These are phyloP conservation scores for Natrix natrix DNA, from an alignment of 2,797 vertebrate genomes.

Conservation along the genomic window DNA sequence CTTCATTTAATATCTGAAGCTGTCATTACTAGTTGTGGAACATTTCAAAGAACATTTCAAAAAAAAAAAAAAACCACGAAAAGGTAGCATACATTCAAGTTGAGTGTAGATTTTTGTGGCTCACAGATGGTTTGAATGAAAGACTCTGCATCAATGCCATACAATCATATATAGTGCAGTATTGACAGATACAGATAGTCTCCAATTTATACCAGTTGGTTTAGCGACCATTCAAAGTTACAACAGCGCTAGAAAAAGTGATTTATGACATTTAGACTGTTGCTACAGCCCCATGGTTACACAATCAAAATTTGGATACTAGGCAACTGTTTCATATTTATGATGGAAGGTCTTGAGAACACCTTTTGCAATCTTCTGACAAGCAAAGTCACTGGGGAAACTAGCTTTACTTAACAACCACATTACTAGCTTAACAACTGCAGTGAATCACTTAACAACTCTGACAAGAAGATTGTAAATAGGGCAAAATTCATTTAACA, in stretches of 20 bases:
- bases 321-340: not conserved
- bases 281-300: not conserved
- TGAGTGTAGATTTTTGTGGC: not conserved
- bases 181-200: not conserved
- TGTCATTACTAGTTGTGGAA: conserved; percentile 2
- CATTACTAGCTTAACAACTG: not conserved
- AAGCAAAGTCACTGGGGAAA: not conserved
- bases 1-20: conserved; percentile 16
- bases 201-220: not conserved
- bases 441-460: not conserved
- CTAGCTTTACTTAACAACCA: not conserved
- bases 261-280: not conserved
- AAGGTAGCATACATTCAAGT: not conserved
- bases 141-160: not conserved
- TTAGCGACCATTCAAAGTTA: not conserved
- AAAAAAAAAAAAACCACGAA: not conserved
- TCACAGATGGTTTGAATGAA: not conserved
- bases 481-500: not conserved
- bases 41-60: no score
- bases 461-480: not conserved
- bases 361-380: not conserved
- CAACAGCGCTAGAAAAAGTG: not conserved
- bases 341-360: not conserved
- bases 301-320: not conserved
- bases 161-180: not conserved